Evolutionary conservation across 2,113 vertebrate species (phyloP).

Genomic region (Empidonax alnorum): DNA sequence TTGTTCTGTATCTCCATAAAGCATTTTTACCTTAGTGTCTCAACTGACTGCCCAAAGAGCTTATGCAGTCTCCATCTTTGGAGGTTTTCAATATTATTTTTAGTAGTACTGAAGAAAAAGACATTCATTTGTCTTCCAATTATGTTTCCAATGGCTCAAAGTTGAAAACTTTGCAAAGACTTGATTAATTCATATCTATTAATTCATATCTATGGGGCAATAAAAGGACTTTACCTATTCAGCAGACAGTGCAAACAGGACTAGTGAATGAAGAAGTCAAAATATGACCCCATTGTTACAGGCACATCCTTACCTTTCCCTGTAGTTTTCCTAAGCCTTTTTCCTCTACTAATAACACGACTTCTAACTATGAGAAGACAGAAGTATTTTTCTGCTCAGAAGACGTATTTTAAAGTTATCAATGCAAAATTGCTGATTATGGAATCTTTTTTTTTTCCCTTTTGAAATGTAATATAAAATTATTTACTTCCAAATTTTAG

Average conservation of each 20-base stretch:
- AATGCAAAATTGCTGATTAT: not conserved
- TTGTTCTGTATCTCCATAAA: not conserved
- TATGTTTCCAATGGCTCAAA: not conserved
- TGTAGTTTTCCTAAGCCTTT: not conserved
- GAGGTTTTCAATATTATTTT: not conserved
- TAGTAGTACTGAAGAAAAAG: not conserved
- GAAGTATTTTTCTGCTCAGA: not conserved
- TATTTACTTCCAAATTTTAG: not conserved
- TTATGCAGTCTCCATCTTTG: not conserved
- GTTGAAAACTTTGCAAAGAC: not conserved
- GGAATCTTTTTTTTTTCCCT: not conserved
- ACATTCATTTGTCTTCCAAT: not conserved
- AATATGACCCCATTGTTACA: not conserved
- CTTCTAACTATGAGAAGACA: not conserved
- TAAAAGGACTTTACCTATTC: not conserved
- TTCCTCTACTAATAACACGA: not conserved
- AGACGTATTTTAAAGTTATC: not conserved
- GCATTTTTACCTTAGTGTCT: not conserved
- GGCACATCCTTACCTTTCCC: not conserved
- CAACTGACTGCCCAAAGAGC: not conserved
- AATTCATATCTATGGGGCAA: not conserved
- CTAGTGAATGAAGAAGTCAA: not conserved
- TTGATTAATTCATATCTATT: not conserved
- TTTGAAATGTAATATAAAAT: not conserved
- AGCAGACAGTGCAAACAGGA: not conserved